Base-by-base conservation (phyloP, 2,113 vertebrate species). In the Tretioscincus oriximinensis region DNA sequence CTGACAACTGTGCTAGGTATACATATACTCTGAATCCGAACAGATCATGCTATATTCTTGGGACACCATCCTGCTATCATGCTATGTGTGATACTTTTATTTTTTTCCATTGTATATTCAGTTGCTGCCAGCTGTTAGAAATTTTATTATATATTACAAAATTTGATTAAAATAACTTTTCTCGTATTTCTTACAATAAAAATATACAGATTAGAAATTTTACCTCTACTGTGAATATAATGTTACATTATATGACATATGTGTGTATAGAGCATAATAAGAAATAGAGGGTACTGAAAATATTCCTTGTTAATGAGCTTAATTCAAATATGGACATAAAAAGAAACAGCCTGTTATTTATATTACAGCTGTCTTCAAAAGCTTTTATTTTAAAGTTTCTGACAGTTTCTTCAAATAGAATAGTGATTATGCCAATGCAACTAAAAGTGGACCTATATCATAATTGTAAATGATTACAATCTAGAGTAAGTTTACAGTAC, bases 111-210 rank as follows among this genome's bases (percentile, higher is more conserved):
- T 0, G 80, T 73, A 77, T 58, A 58, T 18, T 18, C 16, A 51
- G 49, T 51, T 51, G 49, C 49, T 51, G 12, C 49, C 49, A 58
- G 54, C 12, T 58, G 54, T 58, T 58, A 58, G 54, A 18, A 51
- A 51, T 51, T 12, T 4, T 51, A 41, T 51, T 51, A 6, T 51
- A 16, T 51, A 51, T 9, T 73, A 80, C 41, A 68, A 35, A 73
- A 80, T 81, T 64, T 80, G 29, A 31, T 4, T 31, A 11, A 68
- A 68, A 18, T 20, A 68, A 14, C 7, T 26, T 8, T 71, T 74
- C 26, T 9, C 2, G 82, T 63, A 69, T 76, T 24, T 2, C 26
- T 83, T 87, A 45, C 41, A 84, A 35, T 12, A 82, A 31, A 77
- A 0, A 35, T 26, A 85, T 29, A 76, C 22, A 41, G 35, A 66